Evolutionary conservation across 2,888 invertebrate genomes (phyloP), one percentile per base, ranked within the genome.

Genomic region (Lingula anatina): DNA sequence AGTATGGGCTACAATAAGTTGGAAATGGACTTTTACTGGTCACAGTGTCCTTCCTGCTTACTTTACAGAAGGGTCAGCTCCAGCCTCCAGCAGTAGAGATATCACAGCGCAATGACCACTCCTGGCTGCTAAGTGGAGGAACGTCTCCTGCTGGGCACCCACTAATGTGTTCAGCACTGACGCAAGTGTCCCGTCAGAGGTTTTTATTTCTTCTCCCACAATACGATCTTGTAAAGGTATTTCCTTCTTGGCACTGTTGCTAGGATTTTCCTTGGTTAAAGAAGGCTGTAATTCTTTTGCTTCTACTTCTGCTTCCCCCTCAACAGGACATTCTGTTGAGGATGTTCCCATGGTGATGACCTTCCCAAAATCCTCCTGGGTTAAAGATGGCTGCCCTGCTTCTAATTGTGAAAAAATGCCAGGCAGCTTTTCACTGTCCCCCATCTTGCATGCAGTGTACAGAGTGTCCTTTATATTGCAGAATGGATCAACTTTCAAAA

Each of bases 121-220:
- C 23, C 83, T 79, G 12, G 88, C 83, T 0, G 87, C 87, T 54
- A 87, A 79, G 71, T 90, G 90, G 35, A 90, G 71, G 44, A 87
- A 81, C 0, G 86, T 86, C 67, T 85, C 85, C 2, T 63, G 59
- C 37, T 65, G 63, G 38, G 84, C 85, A 48, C 84, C 83, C 50
- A 76, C 67, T 23, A 56, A 50, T 36, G 59, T 62, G 54, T 61
- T 71, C 35, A 70, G 48, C 24, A 70, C 47, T 2, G 58, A 51
- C 2, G 47, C 45, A 4, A 9, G 9, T 39, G 18, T 12, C 9
- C n/a, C 18, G 9, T 9, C n/a, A 39, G 9, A 12, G 7, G 40
- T 39, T 9, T 9, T 39, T 7, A 7, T 9, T 18, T 39, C 21
- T 9, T 12, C 31, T 12, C 9, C 31, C 31, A 12, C 9, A 12